phyloP scores from a whole-genome alignment of 2,888 invertebrate genomes.

The Endotricha flammealis region DNA sequence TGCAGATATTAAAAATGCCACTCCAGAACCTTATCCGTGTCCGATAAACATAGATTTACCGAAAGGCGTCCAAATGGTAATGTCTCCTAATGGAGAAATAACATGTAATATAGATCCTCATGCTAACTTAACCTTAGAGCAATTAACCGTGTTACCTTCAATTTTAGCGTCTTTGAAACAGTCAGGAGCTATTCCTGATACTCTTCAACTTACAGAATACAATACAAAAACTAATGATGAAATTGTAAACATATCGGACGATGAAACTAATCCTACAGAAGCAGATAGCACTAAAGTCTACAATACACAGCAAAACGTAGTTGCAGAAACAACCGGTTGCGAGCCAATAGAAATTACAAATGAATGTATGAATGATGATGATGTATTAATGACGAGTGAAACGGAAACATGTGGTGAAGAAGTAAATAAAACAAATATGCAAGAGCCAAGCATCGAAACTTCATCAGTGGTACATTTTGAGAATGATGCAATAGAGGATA shows the following conservation, averaged over 20 bases:
- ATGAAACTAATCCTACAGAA: conserved; percentile 10
- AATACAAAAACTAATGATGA: neutral
- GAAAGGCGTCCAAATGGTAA: conserved; percentile 33
- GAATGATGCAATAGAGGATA: no score
- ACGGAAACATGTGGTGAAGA: neutral
- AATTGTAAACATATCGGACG: conserved; percentile 13
- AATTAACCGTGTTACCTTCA: conserved; percentile 17
- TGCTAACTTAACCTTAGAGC: conserved; percentile 21
- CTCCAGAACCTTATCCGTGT: neutral
- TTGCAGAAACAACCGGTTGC: no score
- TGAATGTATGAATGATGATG: neutral
- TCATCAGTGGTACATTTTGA: no score
- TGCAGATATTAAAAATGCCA: conserved; percentile 4
- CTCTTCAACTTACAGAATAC: neutral
- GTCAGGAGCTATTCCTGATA: neutral
- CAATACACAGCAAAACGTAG: no score
- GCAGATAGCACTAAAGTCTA: no score
- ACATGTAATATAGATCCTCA: conserved; percentile 30
- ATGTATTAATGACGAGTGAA: no score
- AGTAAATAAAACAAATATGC: neutral
- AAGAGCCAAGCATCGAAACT: neutral
- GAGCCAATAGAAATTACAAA: neutral
- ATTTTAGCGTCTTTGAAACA: neutral
- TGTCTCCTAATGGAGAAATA: conserved; percentile 33
- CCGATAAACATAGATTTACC: conserved; percentile 24